Evolutionary conservation across 1,140 invertebrate species (phyloP), one percentile per base, ranked within the genome.

Genomic region (Trichogramma pretiosum): DNA sequence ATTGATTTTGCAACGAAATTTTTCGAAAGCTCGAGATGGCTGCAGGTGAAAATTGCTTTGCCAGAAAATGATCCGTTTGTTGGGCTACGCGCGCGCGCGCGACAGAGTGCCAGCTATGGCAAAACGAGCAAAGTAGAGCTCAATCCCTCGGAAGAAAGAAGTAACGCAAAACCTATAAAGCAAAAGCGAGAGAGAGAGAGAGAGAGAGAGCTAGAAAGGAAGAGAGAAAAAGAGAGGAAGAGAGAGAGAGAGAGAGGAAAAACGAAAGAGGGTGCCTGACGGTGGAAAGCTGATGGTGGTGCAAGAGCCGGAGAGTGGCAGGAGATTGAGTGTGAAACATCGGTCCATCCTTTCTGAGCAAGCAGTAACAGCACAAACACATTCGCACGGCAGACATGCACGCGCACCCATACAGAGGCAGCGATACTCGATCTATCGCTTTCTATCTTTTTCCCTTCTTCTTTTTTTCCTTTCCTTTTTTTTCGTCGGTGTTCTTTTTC

Each of bases 261-360:
- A 23, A 4, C 1, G 16, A 32, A 14, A 17, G 19, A 33, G 30
- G 18, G 48, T 18, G n/a, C n/a, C n/a, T n/a, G 54, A 14, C 51
- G 13, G 33, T 17, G 41, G 10, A 14, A 23, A 32, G 17, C 3
- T 1, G 16, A 32, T n/a, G 13, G 19, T 26, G 30, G 18, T 40
- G 14, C 11, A 57, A 59, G 57, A 45, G n/a, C 33, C 35, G 36
- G 48, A 37, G 52, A 53, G 54, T 56, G 56, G 54, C 59, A 59
- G 57, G 59, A 61, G 59, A 62, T 62, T 53, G 59, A 59, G 57
- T 59, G 60, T 62, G 59, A 61, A 62, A 62, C 60, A 62, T 61
- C 53, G 56, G 53, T 46, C 51, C 60, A 58, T 58, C 57, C 52
- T 59, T 59, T 48, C 52, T 56, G 44, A 35, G 34, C 46, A 48